phyloP scores from a whole-genome alignment of 2,797 vertebrate genomes.

The Remorina albescens region DNA sequence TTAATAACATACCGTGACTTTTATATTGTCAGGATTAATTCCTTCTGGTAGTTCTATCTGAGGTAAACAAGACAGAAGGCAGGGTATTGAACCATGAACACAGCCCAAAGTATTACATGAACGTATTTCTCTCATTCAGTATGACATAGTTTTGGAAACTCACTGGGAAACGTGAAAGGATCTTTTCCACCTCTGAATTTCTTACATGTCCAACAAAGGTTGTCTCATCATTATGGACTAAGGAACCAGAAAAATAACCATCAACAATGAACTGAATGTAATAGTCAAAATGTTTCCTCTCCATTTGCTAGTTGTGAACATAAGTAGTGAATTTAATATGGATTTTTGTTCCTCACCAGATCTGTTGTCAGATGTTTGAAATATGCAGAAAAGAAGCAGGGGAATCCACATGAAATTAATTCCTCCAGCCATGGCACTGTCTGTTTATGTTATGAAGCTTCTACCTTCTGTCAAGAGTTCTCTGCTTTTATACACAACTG shows the following conservation, averaged over 20 bases:
- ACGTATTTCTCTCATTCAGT: not conserved
- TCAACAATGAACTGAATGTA: not conserved
- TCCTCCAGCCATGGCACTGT: conserved; percentile 32
- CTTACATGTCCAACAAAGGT: rapidly evolving
- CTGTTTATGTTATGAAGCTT: not conserved
- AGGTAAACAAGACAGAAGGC: conserved; percentile 5
- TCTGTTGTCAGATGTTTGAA: conserved; percentile 27
- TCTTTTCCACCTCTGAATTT: rapidly evolving
- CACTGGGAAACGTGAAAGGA: conserved; percentile 6
- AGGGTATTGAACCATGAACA: not conserved
- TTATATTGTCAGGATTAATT: not conserved
- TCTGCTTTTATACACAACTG: conserved; percentile 22
- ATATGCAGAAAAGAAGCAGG: conserved; percentile 37
- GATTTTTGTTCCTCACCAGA: conserved; percentile 30
- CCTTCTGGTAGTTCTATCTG: conserved; percentile 26
- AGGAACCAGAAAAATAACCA: not conserved
- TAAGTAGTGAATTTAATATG: rapidly evolving
- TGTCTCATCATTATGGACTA: not conserved
- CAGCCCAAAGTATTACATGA: not conserved
- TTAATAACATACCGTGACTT: conserved; percentile 26
- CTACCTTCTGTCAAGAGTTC: not conserved
- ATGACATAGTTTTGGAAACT: conserved; percentile 27
- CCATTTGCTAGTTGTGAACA: not conserved
- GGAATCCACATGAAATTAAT: conserved; percentile 16
- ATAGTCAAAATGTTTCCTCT: not conserved